Percentiles rank a stretch among this genome's conserved stretches.
These are phyloP conservation scores for Paradisaea rubra DNA, from an alignment of 2,113 vertebrate species.

Conservation along the genomic window DNA sequence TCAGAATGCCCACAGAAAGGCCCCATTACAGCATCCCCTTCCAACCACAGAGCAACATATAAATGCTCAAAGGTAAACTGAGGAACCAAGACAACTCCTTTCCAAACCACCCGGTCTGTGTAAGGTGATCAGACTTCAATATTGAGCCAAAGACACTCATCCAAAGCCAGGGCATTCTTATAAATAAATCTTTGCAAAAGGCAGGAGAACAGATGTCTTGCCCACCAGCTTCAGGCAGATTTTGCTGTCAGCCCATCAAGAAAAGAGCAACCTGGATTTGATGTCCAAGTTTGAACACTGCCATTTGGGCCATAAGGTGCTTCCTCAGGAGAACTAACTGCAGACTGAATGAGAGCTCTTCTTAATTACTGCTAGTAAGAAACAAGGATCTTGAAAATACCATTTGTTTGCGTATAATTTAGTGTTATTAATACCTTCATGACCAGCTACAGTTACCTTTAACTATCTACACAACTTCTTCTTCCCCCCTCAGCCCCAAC, in stretches of 20 bases:
- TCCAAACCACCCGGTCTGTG: neutral
- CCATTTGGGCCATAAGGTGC: neutral
- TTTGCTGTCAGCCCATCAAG: neutral
- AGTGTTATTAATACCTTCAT: neutral
- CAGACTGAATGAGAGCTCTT: neutral
- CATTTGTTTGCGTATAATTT: neutral
- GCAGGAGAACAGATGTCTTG: neutral
- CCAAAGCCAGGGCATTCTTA: neutral
- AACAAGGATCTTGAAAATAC: neutral
- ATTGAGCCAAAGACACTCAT: neutral
- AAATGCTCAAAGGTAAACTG: neutral
- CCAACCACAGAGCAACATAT: neutral
- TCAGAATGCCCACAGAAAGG: neutral
- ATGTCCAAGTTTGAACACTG: neutral
- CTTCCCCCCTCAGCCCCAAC: neutral
- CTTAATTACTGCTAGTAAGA: neutral
- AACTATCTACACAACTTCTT: neutral
- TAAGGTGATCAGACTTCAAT: neutral
- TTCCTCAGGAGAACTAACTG: neutral
- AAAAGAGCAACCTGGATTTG: neutral
- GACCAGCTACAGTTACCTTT: neutral
- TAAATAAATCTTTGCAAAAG: neutral
- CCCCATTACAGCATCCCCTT: neutral
- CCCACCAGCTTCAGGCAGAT: neutral
- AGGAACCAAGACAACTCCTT: neutral